A percentile compares a stretch with the other conserved stretches of the same genome.
These are phyloP conservation scores for Numida meleagris DNA, from an alignment of 2,113 vertebrate species.

Conservation along the genomic window DNA sequence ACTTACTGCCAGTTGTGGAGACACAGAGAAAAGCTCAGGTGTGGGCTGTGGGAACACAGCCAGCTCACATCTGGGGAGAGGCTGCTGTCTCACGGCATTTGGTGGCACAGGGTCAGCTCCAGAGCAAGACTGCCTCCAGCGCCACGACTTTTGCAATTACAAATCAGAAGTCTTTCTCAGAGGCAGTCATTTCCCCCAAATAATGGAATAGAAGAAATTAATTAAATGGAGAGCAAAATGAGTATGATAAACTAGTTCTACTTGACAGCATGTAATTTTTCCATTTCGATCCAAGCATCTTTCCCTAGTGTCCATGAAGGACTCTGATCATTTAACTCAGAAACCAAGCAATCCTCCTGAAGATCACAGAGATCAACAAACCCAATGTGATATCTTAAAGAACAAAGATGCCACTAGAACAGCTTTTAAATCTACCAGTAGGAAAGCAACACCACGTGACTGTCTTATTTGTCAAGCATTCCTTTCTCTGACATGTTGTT, in stretches of 20 bases:
- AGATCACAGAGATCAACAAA: background rate
- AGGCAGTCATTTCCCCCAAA: background rate
- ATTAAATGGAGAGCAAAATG: background rate
- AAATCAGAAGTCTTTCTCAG: background rate
- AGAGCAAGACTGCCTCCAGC: fast-evolving
- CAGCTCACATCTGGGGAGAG: background rate
- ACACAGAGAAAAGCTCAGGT: background rate
- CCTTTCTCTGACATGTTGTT: background rate
- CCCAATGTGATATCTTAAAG: background rate
- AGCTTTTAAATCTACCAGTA: background rate
- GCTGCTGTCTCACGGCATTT: background rate
- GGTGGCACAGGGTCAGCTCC: background rate
- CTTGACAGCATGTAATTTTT: background rate
- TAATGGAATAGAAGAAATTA: background rate
- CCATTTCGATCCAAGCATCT: background rate
- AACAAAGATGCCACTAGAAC: background rate
- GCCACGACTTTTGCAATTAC: background rate
- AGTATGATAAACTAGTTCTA: background rate
- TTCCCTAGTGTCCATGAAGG: background rate
- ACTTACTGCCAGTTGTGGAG: background rate
- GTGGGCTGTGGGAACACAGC: background rate
- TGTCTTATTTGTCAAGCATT: background rate
- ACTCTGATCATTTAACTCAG: background rate
- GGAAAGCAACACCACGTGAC: background rate
- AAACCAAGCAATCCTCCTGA: background rate